Evolutionary conservation across 2,797 vertebrate species (phyloP), one percentile per base, ranked within the genome.

Genomic region (Melanotaenia maccullochi): DNA sequence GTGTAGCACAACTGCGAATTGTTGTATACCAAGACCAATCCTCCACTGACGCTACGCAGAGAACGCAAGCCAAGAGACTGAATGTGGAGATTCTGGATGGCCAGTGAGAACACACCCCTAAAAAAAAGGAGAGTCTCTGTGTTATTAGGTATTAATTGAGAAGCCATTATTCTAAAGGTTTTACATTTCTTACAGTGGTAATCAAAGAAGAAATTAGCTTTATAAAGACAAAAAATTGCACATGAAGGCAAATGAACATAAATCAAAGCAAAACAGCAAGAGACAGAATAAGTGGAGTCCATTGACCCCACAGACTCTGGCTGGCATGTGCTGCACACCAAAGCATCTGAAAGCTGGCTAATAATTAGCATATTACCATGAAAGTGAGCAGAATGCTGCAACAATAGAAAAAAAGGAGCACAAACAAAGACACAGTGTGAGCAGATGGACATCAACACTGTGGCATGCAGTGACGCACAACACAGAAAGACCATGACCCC

Each of bases 101-200:
- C 96, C 81, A 99, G 90, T 0, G 97, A 98, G 90, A 98, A 97
- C 73, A 96, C 96, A 0, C 97, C 97, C 51, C 98, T 99, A 40
- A 40, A 65, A 16, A 30, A 65, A 38, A 71, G 68, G 57, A 3
- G 47, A 32, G 67, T 14, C 20, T 44, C 47, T 9, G 16, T 47
- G 51, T 42, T 38, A 30, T 1, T 30, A 59, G 32, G 55, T 40
- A 38, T 25, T 1, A 60, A 40, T 7, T 16, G 6, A 44, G 47
- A 0, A 22, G 6, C 42, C 42, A 44, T 20, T 44, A 1, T 42
- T 42, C 14, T 14, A 5, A 22, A 22, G 47, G 22, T 22, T 51
- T 51, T 22, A 44, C 18, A 44, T 30, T 47, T 44, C 1, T 32
- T 33, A 9, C 20, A 51, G n/a, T 11, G 32, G 20, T 22, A 16